Percentiles rank a stretch among this genome's conserved stretches.
These are phyloP conservation scores for Sterrhoptilus dennistouni DNA, from an alignment of 2,113 vertebrate species.

Conservation along the genomic window DNA sequence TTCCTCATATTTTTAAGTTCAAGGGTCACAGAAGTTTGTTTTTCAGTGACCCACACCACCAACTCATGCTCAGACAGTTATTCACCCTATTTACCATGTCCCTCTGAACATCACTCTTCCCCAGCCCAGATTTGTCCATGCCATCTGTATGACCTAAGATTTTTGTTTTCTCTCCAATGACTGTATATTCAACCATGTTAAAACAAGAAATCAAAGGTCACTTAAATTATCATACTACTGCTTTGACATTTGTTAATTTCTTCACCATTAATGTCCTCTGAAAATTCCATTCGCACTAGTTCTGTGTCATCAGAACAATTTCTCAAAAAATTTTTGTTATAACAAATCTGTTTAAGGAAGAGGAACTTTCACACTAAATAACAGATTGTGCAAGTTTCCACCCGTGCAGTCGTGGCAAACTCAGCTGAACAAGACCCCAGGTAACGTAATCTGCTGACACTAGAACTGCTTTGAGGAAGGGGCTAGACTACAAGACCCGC, in stretches of 20 bases:
- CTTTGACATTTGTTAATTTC: background rate
- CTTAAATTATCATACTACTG: background rate
- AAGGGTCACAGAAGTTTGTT: background rate
- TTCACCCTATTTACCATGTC: constrained; percentile 15
- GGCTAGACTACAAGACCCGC: background rate
- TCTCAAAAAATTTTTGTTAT: background rate
- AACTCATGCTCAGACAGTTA: constrained; percentile 33
- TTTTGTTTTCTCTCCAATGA: background rate
- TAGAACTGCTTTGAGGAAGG: background rate
- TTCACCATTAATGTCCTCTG: background rate
- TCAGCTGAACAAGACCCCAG: background rate
- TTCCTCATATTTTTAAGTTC: constrained; percentile 25
- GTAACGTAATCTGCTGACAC: background rate
- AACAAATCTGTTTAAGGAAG: background rate
- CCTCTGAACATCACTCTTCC: background rate
- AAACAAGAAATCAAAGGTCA: background rate
- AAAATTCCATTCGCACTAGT: background rate
- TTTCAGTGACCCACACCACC: background rate
- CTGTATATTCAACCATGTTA: background rate
- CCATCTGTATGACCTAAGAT: background rate
- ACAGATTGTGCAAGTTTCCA: background rate
- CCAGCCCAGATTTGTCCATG: background rate
- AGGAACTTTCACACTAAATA: background rate
- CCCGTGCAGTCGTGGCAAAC: background rate
- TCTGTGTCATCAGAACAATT: background rate